These are phyloP conservation scores for Eupithecia pulchellata DNA, from an alignment of 2,888 invertebrate genomes.

Conservation along the genomic window DNA sequence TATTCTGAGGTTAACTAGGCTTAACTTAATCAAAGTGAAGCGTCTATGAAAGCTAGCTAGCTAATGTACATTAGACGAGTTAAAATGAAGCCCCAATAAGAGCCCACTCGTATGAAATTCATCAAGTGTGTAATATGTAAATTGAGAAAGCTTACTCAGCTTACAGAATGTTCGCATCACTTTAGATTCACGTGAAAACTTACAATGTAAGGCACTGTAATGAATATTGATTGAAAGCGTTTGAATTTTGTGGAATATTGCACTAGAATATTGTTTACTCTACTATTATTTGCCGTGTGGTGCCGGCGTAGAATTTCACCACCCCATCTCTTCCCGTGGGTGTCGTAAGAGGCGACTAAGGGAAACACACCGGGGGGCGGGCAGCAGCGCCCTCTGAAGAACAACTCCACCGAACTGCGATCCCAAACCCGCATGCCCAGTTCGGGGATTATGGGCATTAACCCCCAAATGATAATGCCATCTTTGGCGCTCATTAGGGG, in stretches of 20 bases:
- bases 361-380: too few relatives aligned
- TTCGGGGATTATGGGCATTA: too few relatives aligned
- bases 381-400: too few relatives aligned
- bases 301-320: too few relatives aligned
- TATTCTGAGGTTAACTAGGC: not conserved
- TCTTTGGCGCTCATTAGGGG: too few relatives aligned
- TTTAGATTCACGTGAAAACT: constrained; percentile 40
- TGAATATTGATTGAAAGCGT: constrained; percentile 26
- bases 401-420: too few relatives aligned
- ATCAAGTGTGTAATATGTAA: constrained; percentile 42
- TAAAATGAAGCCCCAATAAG: constrained; percentile 32
- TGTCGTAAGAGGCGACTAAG: too few relatives aligned
- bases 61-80: constrained; percentile 17
- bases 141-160: constrained; percentile 37
- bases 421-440: too few relatives aligned
- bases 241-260: constrained; percentile 16
- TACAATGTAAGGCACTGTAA: constrained; percentile 31
- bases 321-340: too few relatives aligned
- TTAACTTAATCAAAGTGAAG: not conserved
- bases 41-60: constrained; percentile 1
- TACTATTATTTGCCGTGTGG: too few relatives aligned
- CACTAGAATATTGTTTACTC: not conserved
- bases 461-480: too few relatives aligned
- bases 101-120: constrained; percentile 36
- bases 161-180: constrained; percentile 33